A percentile compares a stretch with the other conserved stretches of the same genome.
phyloP scores from a whole-genome alignment of 2,113 vertebrate species.

The Canis aureus region DNA sequence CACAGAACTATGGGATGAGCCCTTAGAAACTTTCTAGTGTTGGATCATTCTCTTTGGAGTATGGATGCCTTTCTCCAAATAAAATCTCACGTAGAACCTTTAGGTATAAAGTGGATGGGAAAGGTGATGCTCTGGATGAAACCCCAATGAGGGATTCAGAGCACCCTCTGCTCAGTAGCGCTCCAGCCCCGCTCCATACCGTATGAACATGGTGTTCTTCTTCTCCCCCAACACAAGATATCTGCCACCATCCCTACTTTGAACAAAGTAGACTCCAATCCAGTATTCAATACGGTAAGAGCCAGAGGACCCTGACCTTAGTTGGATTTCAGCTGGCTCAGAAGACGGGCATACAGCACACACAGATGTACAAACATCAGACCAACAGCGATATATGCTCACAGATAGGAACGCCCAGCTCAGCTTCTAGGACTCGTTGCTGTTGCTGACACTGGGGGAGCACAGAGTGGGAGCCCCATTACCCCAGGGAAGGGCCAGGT shows the following conservation, averaged over 20 bases:
- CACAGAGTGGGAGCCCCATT: accelerated
- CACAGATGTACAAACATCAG: not conserved
- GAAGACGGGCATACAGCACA: not conserved
- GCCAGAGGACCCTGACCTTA: not conserved
- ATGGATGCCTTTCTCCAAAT: not conserved
- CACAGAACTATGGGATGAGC: not conserved
- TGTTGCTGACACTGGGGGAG: not conserved
- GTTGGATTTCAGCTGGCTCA: not conserved
- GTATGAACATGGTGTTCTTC: not conserved
- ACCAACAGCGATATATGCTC: accelerated
- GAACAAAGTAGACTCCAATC: not conserved
- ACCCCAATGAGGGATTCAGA: too few species aligned
- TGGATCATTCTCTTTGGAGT: not conserved
- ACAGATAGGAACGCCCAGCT: not conserved
- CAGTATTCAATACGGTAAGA: not conserved
- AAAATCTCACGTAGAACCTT: not conserved
- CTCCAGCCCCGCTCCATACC: too few species aligned
- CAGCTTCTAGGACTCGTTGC: not conserved
- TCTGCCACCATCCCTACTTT: not conserved
- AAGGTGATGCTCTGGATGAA: not conserved
- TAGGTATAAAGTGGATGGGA: not conserved
- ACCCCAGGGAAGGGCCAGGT: not conserved
- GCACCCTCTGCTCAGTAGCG: not conserved
- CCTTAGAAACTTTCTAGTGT: not conserved
- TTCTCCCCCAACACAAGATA: not conserved